Percentiles rank a stretch among this genome's conserved stretches.
Conservation (phyloP, 2,113 vertebrate species). For the Glaucomys volans region DNA sequence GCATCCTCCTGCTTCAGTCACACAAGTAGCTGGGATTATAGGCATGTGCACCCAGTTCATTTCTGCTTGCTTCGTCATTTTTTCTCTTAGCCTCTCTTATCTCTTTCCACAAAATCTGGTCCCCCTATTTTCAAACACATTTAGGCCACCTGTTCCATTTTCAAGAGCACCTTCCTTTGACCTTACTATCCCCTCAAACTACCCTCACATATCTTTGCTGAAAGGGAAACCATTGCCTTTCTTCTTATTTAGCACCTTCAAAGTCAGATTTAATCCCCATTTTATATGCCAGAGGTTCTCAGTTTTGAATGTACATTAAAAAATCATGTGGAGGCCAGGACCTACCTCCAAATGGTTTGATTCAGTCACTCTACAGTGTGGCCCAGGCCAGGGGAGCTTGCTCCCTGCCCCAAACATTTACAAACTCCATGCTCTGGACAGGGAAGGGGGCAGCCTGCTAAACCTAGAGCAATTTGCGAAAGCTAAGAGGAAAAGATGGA, state of each 20-base stretch:
- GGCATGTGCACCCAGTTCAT: neutral
- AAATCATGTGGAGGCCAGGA: neutral
- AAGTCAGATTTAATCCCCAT: neutral
- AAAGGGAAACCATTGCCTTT: neutral
- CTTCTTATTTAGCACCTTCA: neutral
- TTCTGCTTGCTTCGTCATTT: neutral
- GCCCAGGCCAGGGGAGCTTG: neutral
- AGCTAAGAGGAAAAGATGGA: neutral
- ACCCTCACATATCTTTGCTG: neutral
- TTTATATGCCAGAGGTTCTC: neutral
- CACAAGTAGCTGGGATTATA: no score
- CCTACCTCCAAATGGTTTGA: neutral
- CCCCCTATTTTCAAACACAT: neutral
- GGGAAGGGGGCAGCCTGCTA: neutral
- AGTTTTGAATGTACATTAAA: neutral
- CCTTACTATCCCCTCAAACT: neutral
- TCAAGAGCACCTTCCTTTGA: neutral
- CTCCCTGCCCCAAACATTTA: neutral
- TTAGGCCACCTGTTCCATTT: neutral
- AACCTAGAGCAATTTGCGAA: slow-evolving; percentile 5
- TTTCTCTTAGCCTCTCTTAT: neutral
- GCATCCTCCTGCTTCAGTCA: no score
- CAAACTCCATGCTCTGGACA: neutral
- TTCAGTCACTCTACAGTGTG: neutral
- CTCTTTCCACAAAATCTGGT: neutral